These are phyloP conservation scores for Polyploca ridens DNA, from an alignment of 2,888 invertebrate genomes.

Conservation along the genomic window DNA sequence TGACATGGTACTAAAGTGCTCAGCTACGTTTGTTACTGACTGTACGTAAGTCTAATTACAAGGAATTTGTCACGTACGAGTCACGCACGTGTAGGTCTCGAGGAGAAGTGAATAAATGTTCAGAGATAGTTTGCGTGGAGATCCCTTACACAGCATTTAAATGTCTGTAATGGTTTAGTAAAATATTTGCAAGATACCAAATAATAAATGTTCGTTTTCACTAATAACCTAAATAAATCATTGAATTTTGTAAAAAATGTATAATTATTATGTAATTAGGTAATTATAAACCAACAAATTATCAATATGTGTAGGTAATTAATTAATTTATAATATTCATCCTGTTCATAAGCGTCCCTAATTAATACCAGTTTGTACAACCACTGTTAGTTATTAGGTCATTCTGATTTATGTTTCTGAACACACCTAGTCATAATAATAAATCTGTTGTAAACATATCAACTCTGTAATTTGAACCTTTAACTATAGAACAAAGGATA, in stretches of 20 bases:
- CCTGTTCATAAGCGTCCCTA: background rate
- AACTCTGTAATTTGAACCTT: background rate
- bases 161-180: constrained; percentile 5
- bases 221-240: background rate
- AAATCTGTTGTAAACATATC: background rate
- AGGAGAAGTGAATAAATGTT: too few species aligned
- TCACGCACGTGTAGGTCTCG: background rate
- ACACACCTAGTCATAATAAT: background rate
- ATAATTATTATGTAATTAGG: constrained; percentile 1
- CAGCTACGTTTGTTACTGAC: too few species aligned
- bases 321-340: background rate
- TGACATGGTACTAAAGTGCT: too few species aligned
- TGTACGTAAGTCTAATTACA: too few species aligned
- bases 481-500: background rate
- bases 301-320: background rate
- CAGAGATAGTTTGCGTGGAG: too few species aligned
- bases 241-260: background rate
- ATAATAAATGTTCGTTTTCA: background rate
- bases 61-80: too few species aligned
- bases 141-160: too few species aligned
- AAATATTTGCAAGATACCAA: constrained; percentile 2
- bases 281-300: background rate
- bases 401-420: background rate
- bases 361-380: background rate
- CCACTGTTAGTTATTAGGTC: background rate